These are phyloP conservation scores for Syrmaticus mikado DNA, from an alignment of 2,113 vertebrate genomes.

Conservation along the genomic window DNA sequence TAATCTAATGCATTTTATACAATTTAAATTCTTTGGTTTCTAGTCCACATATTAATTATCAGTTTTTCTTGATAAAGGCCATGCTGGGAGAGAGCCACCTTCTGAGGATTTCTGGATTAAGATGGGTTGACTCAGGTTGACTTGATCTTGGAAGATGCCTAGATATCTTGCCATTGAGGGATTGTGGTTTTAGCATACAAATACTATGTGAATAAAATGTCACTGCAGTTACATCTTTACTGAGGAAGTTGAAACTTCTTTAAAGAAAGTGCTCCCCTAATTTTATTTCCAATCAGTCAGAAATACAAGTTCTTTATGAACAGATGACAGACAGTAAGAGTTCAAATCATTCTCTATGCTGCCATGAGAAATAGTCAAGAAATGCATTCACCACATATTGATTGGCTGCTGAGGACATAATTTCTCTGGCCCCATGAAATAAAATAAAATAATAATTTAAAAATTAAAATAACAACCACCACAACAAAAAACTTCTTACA, in stretches of 20 bases:
- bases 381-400: neutral
- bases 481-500: neutral
- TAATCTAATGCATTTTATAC: neutral
- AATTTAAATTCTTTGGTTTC: neutral
- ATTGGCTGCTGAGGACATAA: neutral
- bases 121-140: neutral
- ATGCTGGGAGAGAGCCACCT: neutral
- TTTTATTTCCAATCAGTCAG: neutral
- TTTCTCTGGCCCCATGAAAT: neutral
- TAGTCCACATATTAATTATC: neutral
- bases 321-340: neutral
- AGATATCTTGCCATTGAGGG: fast-evolving
- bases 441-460: too few species aligned
- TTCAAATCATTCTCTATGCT: neutral
- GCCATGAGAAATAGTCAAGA: neutral
- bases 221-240: neutral
- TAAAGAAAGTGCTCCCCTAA: neutral
- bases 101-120: neutral
- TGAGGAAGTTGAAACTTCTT: neutral
- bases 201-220: neutral
- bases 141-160: neutral
- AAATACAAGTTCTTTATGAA: neutral
- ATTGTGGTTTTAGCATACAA: neutral
- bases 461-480: neutral
- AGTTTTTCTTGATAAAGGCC: neutral